Base-by-base conservation (phyloP, 2,888 invertebrate genomes). In the Drosophila nigritarsus region DNA sequence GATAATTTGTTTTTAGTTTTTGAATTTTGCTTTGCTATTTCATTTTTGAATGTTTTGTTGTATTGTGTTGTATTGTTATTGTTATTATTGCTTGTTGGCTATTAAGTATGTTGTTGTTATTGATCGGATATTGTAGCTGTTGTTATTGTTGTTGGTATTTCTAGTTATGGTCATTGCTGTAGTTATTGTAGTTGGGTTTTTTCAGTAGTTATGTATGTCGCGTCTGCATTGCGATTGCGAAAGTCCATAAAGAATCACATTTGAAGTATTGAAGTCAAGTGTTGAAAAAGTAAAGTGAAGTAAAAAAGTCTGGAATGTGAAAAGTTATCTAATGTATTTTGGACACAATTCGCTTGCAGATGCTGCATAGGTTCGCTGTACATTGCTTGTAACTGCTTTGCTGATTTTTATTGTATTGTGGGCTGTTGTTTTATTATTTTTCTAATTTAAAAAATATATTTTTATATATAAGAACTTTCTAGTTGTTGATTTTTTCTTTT, bases 41-140 rank as follows among this genome's bases (percentile, higher is more conserved):
- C 62, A 32, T 56, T 64, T 58, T 73, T 59, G 73, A 69, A 66
- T 62, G 71, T 40, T 40, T 51, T 69, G 58, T 60, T 71, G 51
- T 67, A 49, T 49, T 67, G 51, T 66, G 49, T 53, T 73, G 64
- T 65, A 36, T 86, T 75, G 68, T 76, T 85, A 61, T 79, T 82
- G 74, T 83, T 86, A 78, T 78, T 90, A 76, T 84, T 89, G 80
- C 56, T 89, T 75, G 78, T 71, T 78, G 83, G 80, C 75, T 78
- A 68, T 89, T 83, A 67, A 58, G 66, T 65, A 51, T 75, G 69
- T 73, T 82, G 67, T 82, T 83, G 75, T 83, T 88, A 82, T 83
- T 89, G 90, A 89, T 91, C 89, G 89, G 87, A 80, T 87, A 89
- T 84, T 90, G 75, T 80, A 69, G 78, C 62, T 78, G 79, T 82